Percentiles rank a stretch among this genome's conserved stretches.
Evolutionary conservation across 1,140 invertebrate genomes (phyloP).

Genomic region (Sweltsa coloradensis): DNA sequence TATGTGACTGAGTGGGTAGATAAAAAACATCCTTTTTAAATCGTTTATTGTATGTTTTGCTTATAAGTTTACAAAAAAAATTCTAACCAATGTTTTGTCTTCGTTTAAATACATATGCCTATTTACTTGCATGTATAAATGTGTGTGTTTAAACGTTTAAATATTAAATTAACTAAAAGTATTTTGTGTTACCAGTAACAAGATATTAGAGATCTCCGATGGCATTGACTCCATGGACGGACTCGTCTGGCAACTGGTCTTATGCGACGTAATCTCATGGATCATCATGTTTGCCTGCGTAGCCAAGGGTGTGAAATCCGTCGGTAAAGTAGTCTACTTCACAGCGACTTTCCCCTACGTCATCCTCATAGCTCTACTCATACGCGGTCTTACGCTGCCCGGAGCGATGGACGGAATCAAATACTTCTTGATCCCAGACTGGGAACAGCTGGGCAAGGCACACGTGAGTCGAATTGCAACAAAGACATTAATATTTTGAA

Average conservation of each 20-base stretch:
- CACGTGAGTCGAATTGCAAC: slow-evolving; percentile 33
- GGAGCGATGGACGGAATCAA: slow-evolving; percentile 63
- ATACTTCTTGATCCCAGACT: slow-evolving; percentile 75
- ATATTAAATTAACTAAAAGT: background rate
- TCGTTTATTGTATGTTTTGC: background rate
- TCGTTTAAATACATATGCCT: background rate
- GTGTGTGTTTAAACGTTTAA: background rate
- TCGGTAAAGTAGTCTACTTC: slow-evolving; percentile 42
- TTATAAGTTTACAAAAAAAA: background rate
- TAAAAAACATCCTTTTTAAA: no score
- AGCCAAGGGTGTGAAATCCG: slow-evolving; percentile 36
- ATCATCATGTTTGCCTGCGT: slow-evolving; percentile 35
- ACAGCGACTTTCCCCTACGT: slow-evolving; percentile 31
- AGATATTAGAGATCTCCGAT: slow-evolving; percentile 51
- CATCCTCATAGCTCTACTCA: slow-evolving; percentile 42
- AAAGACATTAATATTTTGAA: no score
- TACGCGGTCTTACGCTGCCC: slow-evolving; percentile 61
- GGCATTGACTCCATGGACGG: slow-evolving; percentile 51
- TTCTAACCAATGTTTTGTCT: background rate
- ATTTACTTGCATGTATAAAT: background rate
- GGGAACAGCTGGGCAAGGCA: slow-evolving; percentile 51
- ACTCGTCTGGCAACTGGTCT: slow-evolving; percentile 58
- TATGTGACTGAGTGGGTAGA: no score
- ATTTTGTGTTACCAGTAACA: slow-evolving; percentile 38
- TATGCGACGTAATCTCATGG: slow-evolving; percentile 44